Evolutionary conservation across 1,140 invertebrate species (phyloP).

Genomic region (Polypedilum pembai): DNA sequence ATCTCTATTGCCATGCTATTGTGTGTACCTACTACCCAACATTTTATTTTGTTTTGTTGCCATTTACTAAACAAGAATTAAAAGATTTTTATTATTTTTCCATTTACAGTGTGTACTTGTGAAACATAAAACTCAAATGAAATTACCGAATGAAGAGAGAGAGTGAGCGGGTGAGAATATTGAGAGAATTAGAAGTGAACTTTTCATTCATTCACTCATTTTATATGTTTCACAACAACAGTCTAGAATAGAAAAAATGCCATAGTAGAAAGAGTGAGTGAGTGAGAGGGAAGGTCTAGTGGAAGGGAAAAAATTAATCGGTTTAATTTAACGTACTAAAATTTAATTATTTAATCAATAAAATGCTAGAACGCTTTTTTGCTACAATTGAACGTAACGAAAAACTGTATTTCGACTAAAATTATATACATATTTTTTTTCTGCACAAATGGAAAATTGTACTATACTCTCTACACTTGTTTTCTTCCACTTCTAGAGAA

Average conservation of each 20-base stretch:
- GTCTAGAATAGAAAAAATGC: neutral
- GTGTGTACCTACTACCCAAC: neutral
- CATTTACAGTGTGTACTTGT: constrained; percentile 17
- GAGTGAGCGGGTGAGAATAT: too few species aligned
- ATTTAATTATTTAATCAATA: constrained; percentile 29
- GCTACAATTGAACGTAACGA: constrained; percentile 22
- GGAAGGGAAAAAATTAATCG: constrained; percentile 24
- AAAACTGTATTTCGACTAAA: neutral
- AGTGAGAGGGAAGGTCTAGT: neutral
- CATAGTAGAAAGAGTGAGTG: neutral
- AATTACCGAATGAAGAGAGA: neutral
- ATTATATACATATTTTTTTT: constrained; percentile 7
- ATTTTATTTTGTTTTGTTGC: neutral
- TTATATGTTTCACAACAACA: too few species aligned
- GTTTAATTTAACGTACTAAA: constrained; percentile 28
- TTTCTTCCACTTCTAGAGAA: too few species aligned
- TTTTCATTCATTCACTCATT: neutral
- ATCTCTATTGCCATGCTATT: neutral
- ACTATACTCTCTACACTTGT: neutral
- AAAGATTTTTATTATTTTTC: neutral
- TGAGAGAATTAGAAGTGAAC: neutral
- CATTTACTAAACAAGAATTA: neutral
- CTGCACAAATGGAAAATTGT: constrained; percentile 12
- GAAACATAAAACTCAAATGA: constrained; percentile 14
- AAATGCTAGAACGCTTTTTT: constrained; percentile 24